phyloP scores from a whole-genome alignment of 2,113 vertebrate species.

The Beaufortia kweichowensis region DNA sequence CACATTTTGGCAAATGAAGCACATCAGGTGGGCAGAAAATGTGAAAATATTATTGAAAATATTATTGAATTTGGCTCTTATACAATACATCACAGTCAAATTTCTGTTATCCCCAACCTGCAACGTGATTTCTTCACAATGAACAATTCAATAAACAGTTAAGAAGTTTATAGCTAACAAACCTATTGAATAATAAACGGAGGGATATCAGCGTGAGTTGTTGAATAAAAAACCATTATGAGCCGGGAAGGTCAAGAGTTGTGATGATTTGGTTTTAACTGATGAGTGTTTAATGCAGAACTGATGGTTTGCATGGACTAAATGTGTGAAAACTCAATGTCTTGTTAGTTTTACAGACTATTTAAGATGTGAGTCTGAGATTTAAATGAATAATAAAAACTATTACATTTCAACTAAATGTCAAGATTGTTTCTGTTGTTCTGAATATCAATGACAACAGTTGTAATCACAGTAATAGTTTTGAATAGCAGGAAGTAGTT shows the following conservation, averaged over 20 bases:
- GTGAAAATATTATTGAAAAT: too few species aligned
- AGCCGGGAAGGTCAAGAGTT: conserved; percentile 25
- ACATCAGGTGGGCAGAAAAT: too few species aligned
- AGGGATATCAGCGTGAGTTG: not conserved
- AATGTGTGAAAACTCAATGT: not conserved
- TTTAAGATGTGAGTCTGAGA: not conserved
- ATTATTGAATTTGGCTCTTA: not conserved
- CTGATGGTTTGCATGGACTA: conserved; percentile 7
- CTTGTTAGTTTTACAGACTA: conserved; percentile 4
- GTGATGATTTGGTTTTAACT: conserved; percentile 13
- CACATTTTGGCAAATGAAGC: too few species aligned
- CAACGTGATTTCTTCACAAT: not conserved
- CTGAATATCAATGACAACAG: too few species aligned
- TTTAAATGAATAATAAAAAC: not conserved
- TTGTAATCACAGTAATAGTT: too few species aligned
- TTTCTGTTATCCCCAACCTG: not conserved
- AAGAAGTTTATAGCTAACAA: conserved; percentile 12
- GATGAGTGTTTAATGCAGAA: conserved; percentile 30
- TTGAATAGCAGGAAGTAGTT: too few species aligned
- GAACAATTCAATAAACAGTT: not conserved
- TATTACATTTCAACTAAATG: not conserved
- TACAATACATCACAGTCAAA: not conserved
- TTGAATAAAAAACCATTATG: conserved; percentile 44
- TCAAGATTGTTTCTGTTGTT: not conserved
- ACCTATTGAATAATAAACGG: not conserved